Percentiles rank a stretch among this genome's conserved stretches.
phyloP scores from a whole-genome alignment of 2,113 vertebrate species.

The Poecile atricapillus region DNA sequence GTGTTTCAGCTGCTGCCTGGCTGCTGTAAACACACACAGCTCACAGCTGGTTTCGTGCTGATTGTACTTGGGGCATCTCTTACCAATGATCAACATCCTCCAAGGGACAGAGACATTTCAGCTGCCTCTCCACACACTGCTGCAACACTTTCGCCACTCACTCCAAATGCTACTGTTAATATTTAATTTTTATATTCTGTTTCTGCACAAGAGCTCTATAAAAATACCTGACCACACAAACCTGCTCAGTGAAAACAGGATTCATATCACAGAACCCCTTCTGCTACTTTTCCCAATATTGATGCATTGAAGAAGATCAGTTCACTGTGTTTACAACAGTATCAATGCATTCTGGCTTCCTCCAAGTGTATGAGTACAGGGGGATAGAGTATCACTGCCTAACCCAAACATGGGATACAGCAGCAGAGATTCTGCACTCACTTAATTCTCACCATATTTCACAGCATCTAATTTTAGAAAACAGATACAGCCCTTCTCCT shows the following conservation, averaged over 20 bases:
- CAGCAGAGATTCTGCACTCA: not conserved
- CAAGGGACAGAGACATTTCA: not conserved
- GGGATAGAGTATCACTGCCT: not conserved
- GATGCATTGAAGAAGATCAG: not conserved
- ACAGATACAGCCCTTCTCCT: not conserved
- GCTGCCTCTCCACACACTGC: not conserved
- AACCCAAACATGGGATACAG: not conserved
- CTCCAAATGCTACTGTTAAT: not conserved
- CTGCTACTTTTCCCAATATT: not conserved
- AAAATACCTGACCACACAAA: rapidly evolving
- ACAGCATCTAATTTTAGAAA: not conserved
- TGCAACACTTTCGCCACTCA: not conserved
- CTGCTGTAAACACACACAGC: not conserved
- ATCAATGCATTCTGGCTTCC: not conserved
- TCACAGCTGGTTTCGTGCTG: not conserved
- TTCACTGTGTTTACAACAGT: not conserved
- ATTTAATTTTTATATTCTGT: not conserved
- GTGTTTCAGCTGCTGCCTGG: not conserved
- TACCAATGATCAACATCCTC: not conserved
- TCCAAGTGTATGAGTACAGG: not conserved
- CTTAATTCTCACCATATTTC: not conserved
- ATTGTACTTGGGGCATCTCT: not conserved
- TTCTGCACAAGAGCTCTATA: rapidly evolving
- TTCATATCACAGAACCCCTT: not conserved
- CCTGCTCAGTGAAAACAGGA: not conserved